Conservation (phyloP, 2,797 vertebrate genomes). For the Trichosurus vulpecula region DNA sequence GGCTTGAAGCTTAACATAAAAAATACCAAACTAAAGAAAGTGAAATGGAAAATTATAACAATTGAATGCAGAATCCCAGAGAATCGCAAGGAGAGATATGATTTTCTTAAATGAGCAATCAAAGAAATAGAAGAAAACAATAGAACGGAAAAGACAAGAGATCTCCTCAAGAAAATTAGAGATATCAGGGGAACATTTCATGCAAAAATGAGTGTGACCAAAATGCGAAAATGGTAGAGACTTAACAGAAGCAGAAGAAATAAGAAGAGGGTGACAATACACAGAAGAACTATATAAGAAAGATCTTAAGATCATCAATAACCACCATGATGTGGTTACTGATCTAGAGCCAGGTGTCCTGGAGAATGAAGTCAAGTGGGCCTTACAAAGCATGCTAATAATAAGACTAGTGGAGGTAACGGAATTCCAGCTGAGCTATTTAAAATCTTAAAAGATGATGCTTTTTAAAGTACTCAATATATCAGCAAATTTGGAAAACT, state of each 20-base stretch:
- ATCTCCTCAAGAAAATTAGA: neutral
- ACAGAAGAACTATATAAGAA: neutral
- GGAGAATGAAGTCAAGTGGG: neutral
- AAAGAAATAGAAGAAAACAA: neutral
- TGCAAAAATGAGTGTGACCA: neutral
- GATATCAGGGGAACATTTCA: neutral
- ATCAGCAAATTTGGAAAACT: too few species aligned
- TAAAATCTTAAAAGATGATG: too few species aligned
- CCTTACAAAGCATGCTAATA: neutral
- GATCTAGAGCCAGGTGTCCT: neutral
- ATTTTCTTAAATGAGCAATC: neutral
- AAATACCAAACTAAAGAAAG: too few species aligned
- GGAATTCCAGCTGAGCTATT: neutral
- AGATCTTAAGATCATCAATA: neutral
- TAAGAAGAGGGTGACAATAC: neutral
- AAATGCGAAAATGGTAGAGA: neutral
- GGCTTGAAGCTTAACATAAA: too few species aligned
- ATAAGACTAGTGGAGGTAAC: neutral
- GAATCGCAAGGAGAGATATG: neutral
- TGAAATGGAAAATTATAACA: too few species aligned
- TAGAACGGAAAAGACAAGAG: neutral
- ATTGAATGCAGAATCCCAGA: neutral
- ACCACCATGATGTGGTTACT: neutral
- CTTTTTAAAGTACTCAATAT: too few species aligned
- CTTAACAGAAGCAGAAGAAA: neutral